Base-by-base conservation (phyloP, 2,888 invertebrate species). In the Panopea generosa region DNA sequence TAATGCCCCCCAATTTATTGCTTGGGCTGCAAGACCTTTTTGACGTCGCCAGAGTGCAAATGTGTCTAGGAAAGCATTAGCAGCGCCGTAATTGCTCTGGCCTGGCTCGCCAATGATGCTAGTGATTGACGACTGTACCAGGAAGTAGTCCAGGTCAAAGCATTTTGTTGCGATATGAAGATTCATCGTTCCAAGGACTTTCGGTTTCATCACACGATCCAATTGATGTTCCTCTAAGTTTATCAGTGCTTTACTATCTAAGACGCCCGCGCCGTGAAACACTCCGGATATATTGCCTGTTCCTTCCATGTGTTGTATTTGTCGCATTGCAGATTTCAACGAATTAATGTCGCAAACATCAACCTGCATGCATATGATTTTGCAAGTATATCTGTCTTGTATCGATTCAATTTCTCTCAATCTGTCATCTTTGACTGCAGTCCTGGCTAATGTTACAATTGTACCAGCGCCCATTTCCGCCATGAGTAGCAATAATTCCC, bases 51-150 rank as follows among this genome's bases (percentile, higher is more conserved):
- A 81, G n/a, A 66, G 57, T 2, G 85, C 84, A 20, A 87, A 43
- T 9, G 78, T 56, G 60, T 86, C 86, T 68, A 78, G n/a, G 43
- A 87, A 87, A 1, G 79, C 61, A 67, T 85, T 86, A 7, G 75
- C 87, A 9, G 85, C 82, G 18, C 76, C 78, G 61, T 87, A 86
- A 60, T 85, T 86, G 24, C 74, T 67, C 43, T 87, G 87, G 2
- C 85, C 86, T 14, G 53, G 59, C 40, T 82, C 85, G 33, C 86
- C 87, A 20, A 85, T n/a, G 1, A 86, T 57, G 9, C 84, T 77
- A 1, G 76, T 67, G 1, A 86, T 71, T 1, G 86, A 86, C 0
- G 87, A 87, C 68, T 84, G 84, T 49, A 87, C 53, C 14, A 86
- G 59, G 70, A 87, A 87, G 49, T 77, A 84, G 56, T 86, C 85